These are phyloP conservation scores for Paracentrotus lividus DNA, from an alignment of 53 echinoderm and acorn worm species.

Conservation along the genomic window DNA sequence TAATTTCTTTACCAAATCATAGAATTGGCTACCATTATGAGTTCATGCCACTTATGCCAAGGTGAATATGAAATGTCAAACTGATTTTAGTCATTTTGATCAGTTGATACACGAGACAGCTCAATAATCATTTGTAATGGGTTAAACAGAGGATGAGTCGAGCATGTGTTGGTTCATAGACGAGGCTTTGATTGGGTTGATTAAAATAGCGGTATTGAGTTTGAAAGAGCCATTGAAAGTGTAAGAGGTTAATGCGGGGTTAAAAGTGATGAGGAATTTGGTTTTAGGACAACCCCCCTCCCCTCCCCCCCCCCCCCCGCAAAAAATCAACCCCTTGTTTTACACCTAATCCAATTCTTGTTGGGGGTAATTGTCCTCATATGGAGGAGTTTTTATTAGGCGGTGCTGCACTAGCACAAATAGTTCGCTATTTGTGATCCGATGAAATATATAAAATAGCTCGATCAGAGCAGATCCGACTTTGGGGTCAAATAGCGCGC, in stretches of 20 bases:
- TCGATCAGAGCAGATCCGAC: too few species aligned
- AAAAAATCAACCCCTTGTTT: too few species aligned
- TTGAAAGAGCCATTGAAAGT: background rate
- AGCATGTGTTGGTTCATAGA: constrained; percentile 36
- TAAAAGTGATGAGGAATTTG: background rate
- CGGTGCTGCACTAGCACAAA: too few species aligned
- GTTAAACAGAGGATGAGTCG: background rate
- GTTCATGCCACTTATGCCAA: too few species aligned
- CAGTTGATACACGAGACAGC: background rate
- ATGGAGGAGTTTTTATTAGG: too few species aligned
- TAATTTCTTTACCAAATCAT: too few species aligned
- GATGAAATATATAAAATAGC: too few species aligned
- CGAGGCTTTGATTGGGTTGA: background rate
- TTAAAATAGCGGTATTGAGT: background rate
- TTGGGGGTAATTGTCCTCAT: too few species aligned
- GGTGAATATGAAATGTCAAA: background rate
- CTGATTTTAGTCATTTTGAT: background rate
- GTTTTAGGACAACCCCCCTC: background rate
- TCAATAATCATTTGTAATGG: constrained; percentile 1
- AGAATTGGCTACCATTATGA: too few species aligned
- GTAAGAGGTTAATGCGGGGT: background rate
- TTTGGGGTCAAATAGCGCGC: too few species aligned
- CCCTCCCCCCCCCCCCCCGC: background rate
- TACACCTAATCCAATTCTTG: too few species aligned
- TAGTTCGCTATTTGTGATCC: too few species aligned